Evolutionary conservation across 2,113 vertebrate species (phyloP).

Genomic region (Aleadryas rufinucha): DNA sequence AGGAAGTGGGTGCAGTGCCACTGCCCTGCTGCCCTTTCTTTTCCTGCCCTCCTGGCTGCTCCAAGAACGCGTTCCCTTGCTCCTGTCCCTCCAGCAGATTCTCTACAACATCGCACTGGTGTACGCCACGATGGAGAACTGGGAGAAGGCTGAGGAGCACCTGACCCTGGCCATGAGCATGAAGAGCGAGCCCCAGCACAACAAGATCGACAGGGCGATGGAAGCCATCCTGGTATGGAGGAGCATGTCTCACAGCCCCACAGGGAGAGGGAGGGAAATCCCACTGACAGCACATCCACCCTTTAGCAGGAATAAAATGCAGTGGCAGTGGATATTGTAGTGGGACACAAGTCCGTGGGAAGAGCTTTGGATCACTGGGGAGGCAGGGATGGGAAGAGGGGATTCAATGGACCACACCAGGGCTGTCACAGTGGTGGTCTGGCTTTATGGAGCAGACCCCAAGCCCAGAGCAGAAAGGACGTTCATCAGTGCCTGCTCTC

Average conservation of each 20-base stretch:
- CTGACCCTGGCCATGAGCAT: conserved; percentile 76
- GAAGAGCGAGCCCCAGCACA: conserved; percentile 84
- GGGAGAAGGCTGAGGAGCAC: conserved; percentile 87
- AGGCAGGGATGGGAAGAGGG: background rate
- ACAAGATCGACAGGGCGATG: conserved; percentile 84
- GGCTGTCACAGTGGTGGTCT: background rate
- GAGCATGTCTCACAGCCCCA: background rate
- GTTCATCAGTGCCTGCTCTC: background rate
- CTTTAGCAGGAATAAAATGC: background rate
- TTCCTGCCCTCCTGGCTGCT: background rate
- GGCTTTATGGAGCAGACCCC: background rate
- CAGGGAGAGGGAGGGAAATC: background rate
- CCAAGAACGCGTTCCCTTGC: background rate
- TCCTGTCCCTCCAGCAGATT: conserved; percentile 71
- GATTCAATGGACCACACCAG: accelerated
- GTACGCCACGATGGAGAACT: conserved; percentile 78
- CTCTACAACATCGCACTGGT: conserved; percentile 86
- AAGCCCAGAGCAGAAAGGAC: background rate
- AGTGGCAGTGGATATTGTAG: accelerated
- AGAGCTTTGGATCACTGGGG: background rate
- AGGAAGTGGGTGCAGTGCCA: background rate
- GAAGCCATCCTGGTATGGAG: conserved; percentile 83
- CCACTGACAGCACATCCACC: background rate
- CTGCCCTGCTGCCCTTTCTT: background rate
- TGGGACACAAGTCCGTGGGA: background rate